A percentile compares a stretch with the other conserved stretches of the same genome.
phyloP scores from a whole-genome alignment of 2,797 vertebrate genomes.

The Petrocephalus sullivani region DNA sequence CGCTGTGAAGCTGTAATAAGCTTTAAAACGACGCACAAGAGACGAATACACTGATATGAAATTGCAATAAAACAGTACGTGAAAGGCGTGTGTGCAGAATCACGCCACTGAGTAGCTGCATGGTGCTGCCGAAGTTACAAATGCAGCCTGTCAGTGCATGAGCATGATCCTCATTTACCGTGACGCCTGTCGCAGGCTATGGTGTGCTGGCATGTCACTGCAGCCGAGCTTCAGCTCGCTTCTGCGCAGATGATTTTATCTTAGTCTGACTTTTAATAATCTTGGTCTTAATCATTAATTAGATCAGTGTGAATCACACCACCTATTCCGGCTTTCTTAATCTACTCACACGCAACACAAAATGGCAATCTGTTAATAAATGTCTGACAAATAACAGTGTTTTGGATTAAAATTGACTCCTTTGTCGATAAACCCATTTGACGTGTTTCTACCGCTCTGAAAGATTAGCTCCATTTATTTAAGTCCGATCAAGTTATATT shows the following conservation, averaged over 20 bases:
- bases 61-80: neutral
- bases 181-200: neutral
- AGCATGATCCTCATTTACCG: neutral
- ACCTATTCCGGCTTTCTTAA: neutral
- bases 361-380: neutral
- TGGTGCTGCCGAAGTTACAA: neutral
- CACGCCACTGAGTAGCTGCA: neutral
- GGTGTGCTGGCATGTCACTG: neutral
- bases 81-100: neutral
- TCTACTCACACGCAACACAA: neutral
- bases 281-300: neutral
- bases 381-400: neutral
- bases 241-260: neutral
- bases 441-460: neutral
- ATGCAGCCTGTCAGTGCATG: neutral
- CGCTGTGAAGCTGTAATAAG: neutral
- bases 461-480: neutral
- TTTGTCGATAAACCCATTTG: neutral
- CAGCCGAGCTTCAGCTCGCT: neutral
- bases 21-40: constrained; percentile 2
- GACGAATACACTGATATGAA: neutral
- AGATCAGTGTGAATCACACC: neutral
- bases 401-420: neutral
- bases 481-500: neutral
- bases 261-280: neutral